phyloP scores from a whole-genome alignment of 1,140 invertebrate species.

The Oscheius sp. region DNA sequence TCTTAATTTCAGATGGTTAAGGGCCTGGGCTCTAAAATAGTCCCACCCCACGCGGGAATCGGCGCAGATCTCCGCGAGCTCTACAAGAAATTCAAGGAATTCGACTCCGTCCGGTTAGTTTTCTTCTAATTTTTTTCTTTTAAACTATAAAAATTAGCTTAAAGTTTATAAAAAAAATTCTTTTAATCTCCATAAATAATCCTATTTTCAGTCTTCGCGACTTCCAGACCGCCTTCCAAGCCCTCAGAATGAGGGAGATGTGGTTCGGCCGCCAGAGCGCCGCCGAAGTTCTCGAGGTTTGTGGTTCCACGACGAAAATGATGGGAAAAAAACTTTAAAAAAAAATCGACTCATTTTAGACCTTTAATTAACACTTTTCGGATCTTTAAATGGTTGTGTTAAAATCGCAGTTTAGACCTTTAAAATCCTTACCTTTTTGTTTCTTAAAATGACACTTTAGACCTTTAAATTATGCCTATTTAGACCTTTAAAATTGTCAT shows the following conservation, averaged over 20 bases:
- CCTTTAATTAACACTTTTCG: no score
- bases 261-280: not conserved
- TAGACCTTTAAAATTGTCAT: no score
- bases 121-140: not conserved
- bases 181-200: no score
- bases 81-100: not conserved
- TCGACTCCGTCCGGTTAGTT: not conserved
- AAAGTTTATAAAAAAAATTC: no score
- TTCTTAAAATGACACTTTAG: no score
- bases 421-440: no score
- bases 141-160: not conserved
- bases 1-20: not conserved
- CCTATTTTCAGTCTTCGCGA: not conserved
- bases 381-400: no score
- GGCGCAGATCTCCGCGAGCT: not conserved
- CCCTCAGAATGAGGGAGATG: not conserved
- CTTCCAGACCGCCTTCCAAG: not conserved
- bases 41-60: conserved; percentile 4
- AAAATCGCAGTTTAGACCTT: no score
- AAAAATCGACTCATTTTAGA: no score
- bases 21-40: not conserved
- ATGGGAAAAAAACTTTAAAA: no score
- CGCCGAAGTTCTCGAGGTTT: conserved; percentile 8
- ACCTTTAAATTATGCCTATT: no score
- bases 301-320: no score